Conservation (phyloP, 37 sponge, comb jelly and placozoan genomes). For the Chondrosia reniformis region DNA sequence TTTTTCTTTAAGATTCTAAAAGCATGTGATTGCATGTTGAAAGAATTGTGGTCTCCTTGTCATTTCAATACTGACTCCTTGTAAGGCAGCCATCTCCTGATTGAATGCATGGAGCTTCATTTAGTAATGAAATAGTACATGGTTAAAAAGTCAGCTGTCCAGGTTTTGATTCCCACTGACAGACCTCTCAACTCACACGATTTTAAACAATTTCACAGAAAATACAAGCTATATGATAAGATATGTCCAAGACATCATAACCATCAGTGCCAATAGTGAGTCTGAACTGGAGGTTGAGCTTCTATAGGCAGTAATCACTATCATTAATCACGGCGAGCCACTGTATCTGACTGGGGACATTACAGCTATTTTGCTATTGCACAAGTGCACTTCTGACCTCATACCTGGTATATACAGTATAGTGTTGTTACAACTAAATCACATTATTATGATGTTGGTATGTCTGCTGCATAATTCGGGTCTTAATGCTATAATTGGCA, state of each 20-base stretch:
- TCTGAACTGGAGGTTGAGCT: background rate
- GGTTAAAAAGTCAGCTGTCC: no score
- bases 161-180: no score
- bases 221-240: conserved; percentile 8
- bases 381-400: background rate
- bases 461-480: background rate
- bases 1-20: no score
- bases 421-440: no score
- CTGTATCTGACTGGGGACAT: background rate
- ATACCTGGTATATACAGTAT: background rate
- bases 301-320: background rate
- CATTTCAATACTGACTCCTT: no score
- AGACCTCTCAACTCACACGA: no score
- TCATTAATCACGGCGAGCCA: background rate
- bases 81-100: no score
- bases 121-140: no score
- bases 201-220: no score
- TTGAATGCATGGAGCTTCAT: no score
- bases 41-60: no score
- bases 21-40: no score
- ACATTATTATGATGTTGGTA: background rate
- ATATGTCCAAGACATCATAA: background rate
- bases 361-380: conserved; percentile 2
- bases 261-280: conserved; percentile 3
- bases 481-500: background rate